Base-by-base conservation (phyloP, 2,888 invertebrate species). In the Oasisia sp. region DNA sequence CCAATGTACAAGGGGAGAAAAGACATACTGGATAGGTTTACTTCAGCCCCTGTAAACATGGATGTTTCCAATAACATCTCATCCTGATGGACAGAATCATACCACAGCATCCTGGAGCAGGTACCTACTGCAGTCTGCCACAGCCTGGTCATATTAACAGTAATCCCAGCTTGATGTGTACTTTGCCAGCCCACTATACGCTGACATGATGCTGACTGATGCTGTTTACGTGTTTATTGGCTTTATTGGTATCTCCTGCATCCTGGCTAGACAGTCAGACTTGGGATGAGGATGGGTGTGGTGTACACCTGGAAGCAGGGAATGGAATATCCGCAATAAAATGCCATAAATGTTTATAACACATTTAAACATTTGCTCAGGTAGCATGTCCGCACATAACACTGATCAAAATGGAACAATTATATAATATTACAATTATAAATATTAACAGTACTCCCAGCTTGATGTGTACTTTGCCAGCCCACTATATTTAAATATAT, bases 181-280 rank as follows among this genome's bases (percentile, higher is more conserved):
- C 74, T 74, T 27, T 19, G 74, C 74, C 74, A 74, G 74, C 74
- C 74, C n/a, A 50, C 0, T 74, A 19, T 74, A 74, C 3, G n/a
- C 27, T 74, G 74, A 74, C 74, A 27, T 7, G 27, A 27, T 74
- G 74, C 74, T 74, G 19, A 74, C 74, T 74, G 74, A 74, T 74
- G 74, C 74, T 74, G 74, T 74, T 74, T 74, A 74, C 27, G 27
- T 74, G 74, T 74, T 74, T 74, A 74, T 74, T 74, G 74, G 74
- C 74, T 74, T 74, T n/a, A 74, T 74, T 74, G 74, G 74, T 7
- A 74, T 74, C 74, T n/a, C 27, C 74, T 74, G 74, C 74, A 27
- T 27, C 74, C 74, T 74, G 74, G 74, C 74, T 27, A 74, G 74
- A n/a, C 27, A 3, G 74, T n/a, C 27, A 4, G 27, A 27, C 27